Percentiles rank a stretch among this genome's conserved stretches.
Evolutionary conservation across 2,797 vertebrate genomes (phyloP).

Genomic region (Anomalospiza imberbis): DNA sequence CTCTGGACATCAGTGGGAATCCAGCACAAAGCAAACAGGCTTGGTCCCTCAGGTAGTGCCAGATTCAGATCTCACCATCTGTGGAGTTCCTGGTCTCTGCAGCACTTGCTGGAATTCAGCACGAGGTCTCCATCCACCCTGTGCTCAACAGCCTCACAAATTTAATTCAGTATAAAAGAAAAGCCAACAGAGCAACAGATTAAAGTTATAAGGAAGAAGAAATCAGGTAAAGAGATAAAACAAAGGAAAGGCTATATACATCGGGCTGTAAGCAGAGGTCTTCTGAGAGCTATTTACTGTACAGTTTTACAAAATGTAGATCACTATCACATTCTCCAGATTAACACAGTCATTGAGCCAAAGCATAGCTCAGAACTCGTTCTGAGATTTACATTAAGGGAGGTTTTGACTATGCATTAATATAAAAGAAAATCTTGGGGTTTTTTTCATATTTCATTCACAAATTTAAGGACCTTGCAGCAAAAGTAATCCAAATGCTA

Average conservation of each 20-base stretch:
- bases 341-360: not conserved
- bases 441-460: not conserved
- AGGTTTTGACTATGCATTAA: not conserved
- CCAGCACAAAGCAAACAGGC: not conserved
- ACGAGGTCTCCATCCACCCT: not conserved
- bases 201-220: not conserved
- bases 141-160: not conserved
- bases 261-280: not conserved
- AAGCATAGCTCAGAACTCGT: not conserved
- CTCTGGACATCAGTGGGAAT: conserved; percentile 42
- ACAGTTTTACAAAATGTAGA: not conserved
- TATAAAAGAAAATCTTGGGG: not conserved
- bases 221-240: not conserved
- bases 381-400: not conserved
- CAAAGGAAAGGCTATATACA: not conserved
- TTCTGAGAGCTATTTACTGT: not conserved
- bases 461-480: not conserved
- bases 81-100: not conserved
- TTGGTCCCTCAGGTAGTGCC: not conserved
- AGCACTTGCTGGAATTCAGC: not conserved
- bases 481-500: not conserved
- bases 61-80: not conserved
- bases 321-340: not conserved
- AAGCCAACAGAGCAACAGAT: not conserved
- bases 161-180: not conserved